Evolutionary conservation across 1,140 invertebrate species (phyloP), one percentile per base, ranked within the genome.

Genomic region (Neomicropteryx cornuta): DNA sequence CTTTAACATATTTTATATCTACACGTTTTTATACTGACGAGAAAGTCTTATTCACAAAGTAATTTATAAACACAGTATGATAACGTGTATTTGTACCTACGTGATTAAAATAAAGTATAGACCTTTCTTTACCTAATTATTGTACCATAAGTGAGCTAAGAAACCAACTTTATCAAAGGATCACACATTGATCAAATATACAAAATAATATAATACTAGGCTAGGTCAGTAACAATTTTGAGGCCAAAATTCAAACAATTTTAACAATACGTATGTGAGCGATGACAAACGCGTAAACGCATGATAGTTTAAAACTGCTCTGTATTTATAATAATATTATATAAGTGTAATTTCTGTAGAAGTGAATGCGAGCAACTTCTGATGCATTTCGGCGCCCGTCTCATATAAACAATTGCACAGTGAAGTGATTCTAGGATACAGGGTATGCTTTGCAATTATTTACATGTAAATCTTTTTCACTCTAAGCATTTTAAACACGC

Each of bases 361-460:
- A n/a, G n/a, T n/a, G n/a, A n/a, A n/a, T n/a, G n/a, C n/a, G n/a
- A n/a, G n/a, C n/a, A n/a, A n/a, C n/a, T n/a, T n/a, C n/a, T n/a
- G n/a, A n/a, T n/a, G n/a, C 13, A 33, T 45, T 45, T 32, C 44
- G 45, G 42, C 44, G 47, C 45, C 47, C 47, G 40, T 49, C 43
- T 47, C 42, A 47, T 36, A 49, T 41, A 45, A 60, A 64, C 62
- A 58, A 69, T 70, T 62, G 65, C 69, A 66, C 69, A 68, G 66
- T 68, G 66, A 73, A 72, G 72, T 75, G 72, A 73, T 73, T 73
- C 68, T 75, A 75, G 72, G 72, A 75, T 75, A 76, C 73, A 76
- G 73, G 73, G 73, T 76, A 76, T 75, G 73, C 73, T 75, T 76
- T 75, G 72, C 72, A 73, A 73, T 74, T 74, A 72, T 73, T 72